Base-by-base conservation (phyloP, 2,113 vertebrate species). In the Origma solitaria region DNA sequence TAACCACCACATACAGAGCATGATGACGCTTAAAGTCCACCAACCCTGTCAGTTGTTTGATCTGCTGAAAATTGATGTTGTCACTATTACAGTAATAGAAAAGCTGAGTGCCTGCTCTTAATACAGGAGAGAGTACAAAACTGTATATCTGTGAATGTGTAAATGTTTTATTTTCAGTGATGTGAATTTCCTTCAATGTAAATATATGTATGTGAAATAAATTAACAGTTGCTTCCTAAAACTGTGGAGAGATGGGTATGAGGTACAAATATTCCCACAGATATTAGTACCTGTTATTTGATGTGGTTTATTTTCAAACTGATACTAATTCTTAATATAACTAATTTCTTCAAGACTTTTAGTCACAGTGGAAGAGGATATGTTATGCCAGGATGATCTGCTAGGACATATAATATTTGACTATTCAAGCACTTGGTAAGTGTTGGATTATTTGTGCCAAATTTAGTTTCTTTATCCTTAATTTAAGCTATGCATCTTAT, bases 111-210 rank as follows among this genome's bases (percentile, higher is more conserved):
- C 88, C 62, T 57, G 70, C 9, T 56, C 51, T n/a, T 51, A 23
- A 37, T 23, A 27, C 44, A 45, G 61, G 49, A 66, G 9, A 42
- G 65, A 31, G 54, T 45, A 54, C 62, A 79, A 33, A 45, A 35
- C 56, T 97, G 95, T 97, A 88, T 38, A 96, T 75, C 76, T 94
- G 90, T 96, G 94, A 95, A 96, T 96, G 95, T 97, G 96, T 97
- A 97, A 94, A 97, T 96, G 95, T 76, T 90, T 57, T 88, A 91
- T 79, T 87, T 94, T 70, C 66, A 44, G 94, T 95, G 90, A 28
- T 92, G 90, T 96, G 75, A 56, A 95, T 79, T 76, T 25, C 69
- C 72, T 69, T 77, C 56, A 14, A 4, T 97, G 96, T 97, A 96
- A 96, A 97, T 96, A 97, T 11, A 38, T 27, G 13, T 82, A 65